Evolutionary conservation across 2,797 vertebrate genomes (phyloP), one percentile per base, ranked within the genome.

Genomic region (Acanthornis magna): DNA sequence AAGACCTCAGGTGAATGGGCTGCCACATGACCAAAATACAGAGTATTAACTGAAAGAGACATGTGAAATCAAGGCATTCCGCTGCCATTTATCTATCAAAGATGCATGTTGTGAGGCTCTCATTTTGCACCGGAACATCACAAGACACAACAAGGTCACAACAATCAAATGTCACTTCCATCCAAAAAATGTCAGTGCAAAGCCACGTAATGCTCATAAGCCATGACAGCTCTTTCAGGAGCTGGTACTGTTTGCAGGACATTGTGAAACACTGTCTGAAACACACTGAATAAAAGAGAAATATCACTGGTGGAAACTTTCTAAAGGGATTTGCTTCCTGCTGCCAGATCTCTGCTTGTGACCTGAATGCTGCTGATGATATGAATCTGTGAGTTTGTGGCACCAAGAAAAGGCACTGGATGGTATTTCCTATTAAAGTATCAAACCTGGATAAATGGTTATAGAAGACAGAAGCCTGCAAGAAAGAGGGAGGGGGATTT

Each of bases 101-200:
- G 54, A 51, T 8, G 1, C 61, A 47, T 74, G 68, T 88, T n/a
- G 27, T 29, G 30, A 83, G 50, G 65, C 50, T 92, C 66, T 87
- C 63, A 47, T 90, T 94, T 89, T 85, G 78, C 53, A 74, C 27
- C 57, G 68, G 65, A 88, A 85, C 91, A 94, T 91, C 92, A 89
- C 61, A 93, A 85, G 84, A 61, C 68, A 63, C 55, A 87, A 71
- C 84, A 93, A 95, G 92, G 94, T 95, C 92, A 94, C 53, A 83
- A 65, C 60, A 85, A 83, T 87, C 92, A 94, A 93, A 96, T 88
- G 89, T 85, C 94, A 94, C 60, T 92, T 89, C 77, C 65, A 79
- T 62, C 81, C 61, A 81, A 87, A 87, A 96, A 91, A 91, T 48
- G 81, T 71, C 87, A 95, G 53, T 36, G 29, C 45, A 77, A 92